A percentile compares a stretch with the other conserved stretches of the same genome.
phyloP scores from a whole-genome alignment of 2,888 invertebrate species.

The Ophonus ardosiacus region DNA sequence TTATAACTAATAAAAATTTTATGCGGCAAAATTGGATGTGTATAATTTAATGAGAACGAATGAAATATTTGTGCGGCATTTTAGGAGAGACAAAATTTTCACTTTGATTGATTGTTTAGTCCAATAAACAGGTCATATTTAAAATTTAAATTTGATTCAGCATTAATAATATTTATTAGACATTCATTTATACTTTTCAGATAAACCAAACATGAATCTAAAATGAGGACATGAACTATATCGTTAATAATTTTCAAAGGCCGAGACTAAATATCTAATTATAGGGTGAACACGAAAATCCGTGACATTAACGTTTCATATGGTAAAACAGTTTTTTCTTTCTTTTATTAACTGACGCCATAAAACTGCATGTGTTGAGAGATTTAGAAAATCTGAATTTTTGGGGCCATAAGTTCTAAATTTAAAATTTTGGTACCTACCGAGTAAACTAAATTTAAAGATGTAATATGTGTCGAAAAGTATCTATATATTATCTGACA shows the following conservation, averaged over 20 bases:
- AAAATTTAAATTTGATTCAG: neutral
- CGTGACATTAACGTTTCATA: too few relatives aligned
- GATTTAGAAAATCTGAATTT: too few relatives aligned
- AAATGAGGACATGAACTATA: neutral
- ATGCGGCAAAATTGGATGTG: neutral
- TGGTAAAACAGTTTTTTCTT: too few relatives aligned
- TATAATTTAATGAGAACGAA: neutral
- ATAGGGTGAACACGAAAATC: too few relatives aligned
- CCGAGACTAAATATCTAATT: neutral
- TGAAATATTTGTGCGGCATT: neutral
- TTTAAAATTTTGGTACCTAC: too few relatives aligned
- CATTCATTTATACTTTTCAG: neutral
- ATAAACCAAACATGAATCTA: neutral
- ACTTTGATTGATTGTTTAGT: neutral
- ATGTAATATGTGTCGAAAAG: too few relatives aligned
- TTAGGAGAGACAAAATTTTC: neutral
- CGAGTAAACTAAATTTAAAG: too few relatives aligned
- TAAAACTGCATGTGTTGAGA: too few relatives aligned
- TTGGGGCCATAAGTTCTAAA: too few relatives aligned
- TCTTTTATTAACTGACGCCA: too few relatives aligned
- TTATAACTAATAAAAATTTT: neutral
- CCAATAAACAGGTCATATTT: neutral
- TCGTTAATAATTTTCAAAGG: neutral
- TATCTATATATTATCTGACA: too few relatives aligned
- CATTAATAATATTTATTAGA: neutral